These are phyloP conservation scores for Leptosomus discolor DNA, from an alignment of 2,113 vertebrate genomes.

Conservation along the genomic window DNA sequence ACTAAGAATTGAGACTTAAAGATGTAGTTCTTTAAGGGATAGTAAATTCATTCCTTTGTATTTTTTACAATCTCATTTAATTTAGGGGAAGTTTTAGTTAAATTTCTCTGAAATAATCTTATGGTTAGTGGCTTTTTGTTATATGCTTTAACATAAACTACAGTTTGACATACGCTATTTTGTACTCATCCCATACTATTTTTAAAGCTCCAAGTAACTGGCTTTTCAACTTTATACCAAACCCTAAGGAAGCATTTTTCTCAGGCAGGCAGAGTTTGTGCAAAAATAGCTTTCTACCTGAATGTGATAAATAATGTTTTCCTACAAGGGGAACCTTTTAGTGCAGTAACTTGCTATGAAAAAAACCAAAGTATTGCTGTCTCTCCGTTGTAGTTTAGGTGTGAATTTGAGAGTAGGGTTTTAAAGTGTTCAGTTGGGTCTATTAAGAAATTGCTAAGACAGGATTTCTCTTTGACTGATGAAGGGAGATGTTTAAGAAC, in stretches of 20 bases:
- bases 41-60: background rate
- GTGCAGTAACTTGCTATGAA: background rate
- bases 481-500: background rate
- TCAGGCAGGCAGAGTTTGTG: background rate
- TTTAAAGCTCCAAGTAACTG: background rate
- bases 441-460: background rate
- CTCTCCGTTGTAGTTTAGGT: background rate
- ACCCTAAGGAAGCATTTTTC: background rate
- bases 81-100: background rate
- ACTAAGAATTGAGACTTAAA: background rate
- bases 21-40: background rate
- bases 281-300: background rate
- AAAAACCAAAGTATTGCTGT: accelerated
- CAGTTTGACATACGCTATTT: background rate
- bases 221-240: background rate
- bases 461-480: background rate
- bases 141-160: background rate
- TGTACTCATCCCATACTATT: background rate
- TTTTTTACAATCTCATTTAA: background rate
- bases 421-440: background rate
- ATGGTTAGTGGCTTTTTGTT: background rate
- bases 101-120: background rate
- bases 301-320: background rate
- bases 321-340: background rate
- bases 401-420: background rate